Conservation (phyloP, 2,113 vertebrate species). For the Machaerirhynchus nigripectus region DNA sequence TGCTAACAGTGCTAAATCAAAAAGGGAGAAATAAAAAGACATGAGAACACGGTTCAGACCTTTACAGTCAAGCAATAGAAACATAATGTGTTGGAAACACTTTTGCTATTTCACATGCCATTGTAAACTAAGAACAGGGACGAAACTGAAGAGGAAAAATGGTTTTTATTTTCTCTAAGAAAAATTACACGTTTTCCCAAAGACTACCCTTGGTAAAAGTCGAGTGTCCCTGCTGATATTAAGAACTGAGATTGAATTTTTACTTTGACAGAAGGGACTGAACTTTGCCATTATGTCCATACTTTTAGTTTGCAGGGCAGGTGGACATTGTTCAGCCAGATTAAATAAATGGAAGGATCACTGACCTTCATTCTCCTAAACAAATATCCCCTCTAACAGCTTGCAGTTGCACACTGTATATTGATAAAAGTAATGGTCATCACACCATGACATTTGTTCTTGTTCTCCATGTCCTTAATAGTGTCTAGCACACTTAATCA, state of each 20-base stretch:
- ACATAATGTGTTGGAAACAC: background rate
- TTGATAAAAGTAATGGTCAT: background rate
- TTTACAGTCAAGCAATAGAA: background rate
- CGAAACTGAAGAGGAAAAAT: background rate
- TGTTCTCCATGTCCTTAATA: background rate
- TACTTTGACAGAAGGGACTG: background rate
- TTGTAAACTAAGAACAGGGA: background rate
- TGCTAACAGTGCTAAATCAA: background rate
- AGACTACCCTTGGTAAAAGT: background rate
- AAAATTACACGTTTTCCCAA: background rate
- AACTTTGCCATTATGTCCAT: background rate
- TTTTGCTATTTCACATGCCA: background rate
- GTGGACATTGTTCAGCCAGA: background rate
- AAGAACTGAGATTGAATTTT: background rate
- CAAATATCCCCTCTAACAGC: background rate
- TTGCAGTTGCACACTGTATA: background rate
- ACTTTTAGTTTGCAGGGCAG: background rate
- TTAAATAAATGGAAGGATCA: background rate
- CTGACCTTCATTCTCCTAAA: background rate
- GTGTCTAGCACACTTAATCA: background rate
- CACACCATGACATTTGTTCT: background rate
- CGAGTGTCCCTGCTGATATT: fast-evolving
- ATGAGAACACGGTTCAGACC: background rate
- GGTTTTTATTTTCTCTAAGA: background rate
- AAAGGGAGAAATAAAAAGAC: background rate